These are phyloP conservation scores for Habropoda laboriosa DNA, from an alignment of 1,140 invertebrate species.

Conservation along the genomic window DNA sequence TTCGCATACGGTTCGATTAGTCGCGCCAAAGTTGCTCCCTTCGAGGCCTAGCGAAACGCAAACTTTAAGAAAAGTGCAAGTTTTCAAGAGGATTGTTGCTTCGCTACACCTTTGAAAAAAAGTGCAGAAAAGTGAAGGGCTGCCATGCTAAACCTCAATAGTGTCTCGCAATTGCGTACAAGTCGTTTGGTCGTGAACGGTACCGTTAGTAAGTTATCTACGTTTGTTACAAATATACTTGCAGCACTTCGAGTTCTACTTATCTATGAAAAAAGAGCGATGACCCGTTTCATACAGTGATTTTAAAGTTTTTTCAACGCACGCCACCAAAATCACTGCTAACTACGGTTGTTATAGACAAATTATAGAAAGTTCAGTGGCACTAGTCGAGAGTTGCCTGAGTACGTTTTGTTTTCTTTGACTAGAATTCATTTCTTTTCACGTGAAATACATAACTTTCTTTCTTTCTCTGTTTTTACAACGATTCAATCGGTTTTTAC, in stretches of 20 bases:
- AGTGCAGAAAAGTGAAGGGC: not conserved
- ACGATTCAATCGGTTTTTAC: not conserved
- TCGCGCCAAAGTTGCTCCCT: not conserved
- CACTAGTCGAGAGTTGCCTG: slow-evolving; percentile 49
- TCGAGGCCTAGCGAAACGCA: not conserved
- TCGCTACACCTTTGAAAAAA: not conserved
- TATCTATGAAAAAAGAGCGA: slow-evolving; percentile 26
- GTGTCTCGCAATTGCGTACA: not conserved
- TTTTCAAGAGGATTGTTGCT: not conserved
- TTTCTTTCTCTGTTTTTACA: not conserved
- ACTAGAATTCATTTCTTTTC: slow-evolving; percentile 43
- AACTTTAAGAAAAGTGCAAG: slow-evolving; percentile 2
- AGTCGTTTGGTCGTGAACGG: slow-evolving; percentile 17
- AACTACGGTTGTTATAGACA: slow-evolving; percentile 26
- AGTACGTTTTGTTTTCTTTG: slow-evolving; percentile 38
- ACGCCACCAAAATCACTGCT: not conserved
- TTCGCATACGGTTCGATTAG: not conserved
- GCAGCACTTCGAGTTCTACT: slow-evolving; percentile 2
- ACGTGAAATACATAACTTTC: not conserved
- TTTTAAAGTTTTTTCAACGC: not conserved
- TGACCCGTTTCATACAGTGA: slow-evolving; percentile 27
- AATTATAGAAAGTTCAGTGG: slow-evolving; percentile 50
- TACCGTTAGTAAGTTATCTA: not conserved
- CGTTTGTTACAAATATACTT: slow-evolving; percentile 20
- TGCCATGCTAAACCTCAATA: not conserved